Evolutionary conservation across 2,888 invertebrate genomes (phyloP).

Genomic region (Cosmia pyralina): DNA sequence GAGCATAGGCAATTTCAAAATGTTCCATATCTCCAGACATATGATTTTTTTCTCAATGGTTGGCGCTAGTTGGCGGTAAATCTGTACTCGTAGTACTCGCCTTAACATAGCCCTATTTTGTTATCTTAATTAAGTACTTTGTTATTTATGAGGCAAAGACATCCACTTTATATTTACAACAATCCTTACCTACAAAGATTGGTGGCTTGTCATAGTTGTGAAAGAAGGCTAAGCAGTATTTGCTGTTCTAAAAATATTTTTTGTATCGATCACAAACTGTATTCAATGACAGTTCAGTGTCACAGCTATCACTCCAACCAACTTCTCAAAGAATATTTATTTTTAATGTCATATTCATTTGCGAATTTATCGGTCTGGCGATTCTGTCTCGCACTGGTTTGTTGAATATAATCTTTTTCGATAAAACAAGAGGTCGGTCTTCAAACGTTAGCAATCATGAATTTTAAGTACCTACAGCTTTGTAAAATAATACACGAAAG

Average conservation of each 20-base stretch:
- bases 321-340: constrained; percentile 46
- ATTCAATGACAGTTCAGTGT: constrained; percentile 17
- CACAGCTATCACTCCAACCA: constrained; percentile 9
- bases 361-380: constrained; percentile 64
- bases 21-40: no score
- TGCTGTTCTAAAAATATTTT: constrained; percentile 3
- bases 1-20: no score
- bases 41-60: no score
- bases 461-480: constrained; percentile 38
- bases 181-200: neutral
- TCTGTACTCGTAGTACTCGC: no score
- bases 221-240: neutral
- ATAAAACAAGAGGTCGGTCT: constrained; percentile 35
- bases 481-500: constrained; percentile 15
- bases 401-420: constrained; percentile 48
- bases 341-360: constrained; percentile 61
- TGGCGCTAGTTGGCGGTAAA: no score
- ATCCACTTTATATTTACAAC: constrained; percentile 11
- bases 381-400: constrained; percentile 61
- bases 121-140: constrained; percentile 21
- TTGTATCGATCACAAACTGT: constrained; percentile 7
- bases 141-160: constrained; percentile 22
- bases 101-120: neutral
- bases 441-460: constrained; percentile 47
- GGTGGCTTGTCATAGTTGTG: neutral